Evolutionary conservation across 2,113 vertebrate genomes (phyloP).

Genomic region (Tetrao urogallus): DNA sequence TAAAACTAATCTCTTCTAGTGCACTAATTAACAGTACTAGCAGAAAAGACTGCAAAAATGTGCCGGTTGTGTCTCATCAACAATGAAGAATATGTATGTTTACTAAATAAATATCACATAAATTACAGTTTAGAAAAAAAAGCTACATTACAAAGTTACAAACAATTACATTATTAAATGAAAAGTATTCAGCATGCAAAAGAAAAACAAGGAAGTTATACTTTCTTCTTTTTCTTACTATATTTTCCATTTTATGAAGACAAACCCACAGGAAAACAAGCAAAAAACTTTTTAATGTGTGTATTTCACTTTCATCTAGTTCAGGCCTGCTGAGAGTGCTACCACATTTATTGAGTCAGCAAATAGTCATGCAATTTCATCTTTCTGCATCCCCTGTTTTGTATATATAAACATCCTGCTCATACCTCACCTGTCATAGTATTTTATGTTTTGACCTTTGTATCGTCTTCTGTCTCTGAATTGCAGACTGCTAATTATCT

Average conservation of each 20-base stretch:
- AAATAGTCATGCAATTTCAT: constrained; percentile 32
- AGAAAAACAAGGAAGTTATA: not conserved
- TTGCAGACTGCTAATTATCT: constrained; percentile 56
- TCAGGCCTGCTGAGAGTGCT: not conserved
- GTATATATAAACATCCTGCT: not conserved
- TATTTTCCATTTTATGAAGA: not conserved
- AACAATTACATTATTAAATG: not conserved
- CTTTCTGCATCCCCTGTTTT: not conserved
- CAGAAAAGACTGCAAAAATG: not conserved
- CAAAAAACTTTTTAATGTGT: not conserved
- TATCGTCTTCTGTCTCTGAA: constrained; percentile 20
- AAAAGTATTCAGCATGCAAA: not conserved
- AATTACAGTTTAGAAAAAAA: not conserved
- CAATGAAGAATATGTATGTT: not conserved
- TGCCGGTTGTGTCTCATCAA: not conserved
- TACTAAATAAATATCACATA: not conserved
- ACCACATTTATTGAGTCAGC: constrained; percentile 32
- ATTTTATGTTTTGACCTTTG: constrained; percentile 26
- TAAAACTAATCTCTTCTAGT: constrained; percentile 24
- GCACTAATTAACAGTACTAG: not conserved
- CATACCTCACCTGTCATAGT: constrained; percentile 47
- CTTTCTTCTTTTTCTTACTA: not conserved
- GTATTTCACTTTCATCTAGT: not conserved
- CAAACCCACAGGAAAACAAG: not conserved
- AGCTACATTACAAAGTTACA: not conserved